Percentiles rank a stretch among this genome's conserved stretches.
Evolutionary conservation across 1,140 invertebrate species (phyloP).

Genomic region (Piezodorus guildinii): DNA sequence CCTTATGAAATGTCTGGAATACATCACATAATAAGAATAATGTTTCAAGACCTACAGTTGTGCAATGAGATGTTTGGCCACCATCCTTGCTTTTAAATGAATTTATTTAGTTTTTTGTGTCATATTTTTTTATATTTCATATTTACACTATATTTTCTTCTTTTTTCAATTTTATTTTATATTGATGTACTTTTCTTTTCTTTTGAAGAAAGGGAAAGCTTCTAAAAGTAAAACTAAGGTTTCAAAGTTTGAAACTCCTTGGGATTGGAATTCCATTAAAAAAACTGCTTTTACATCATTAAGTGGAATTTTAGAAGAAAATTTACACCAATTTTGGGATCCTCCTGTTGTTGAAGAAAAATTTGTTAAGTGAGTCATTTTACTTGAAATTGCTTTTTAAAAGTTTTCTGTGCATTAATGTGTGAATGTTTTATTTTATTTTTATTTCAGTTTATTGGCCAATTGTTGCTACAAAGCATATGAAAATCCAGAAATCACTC

Average conservation of each 20-base stretch:
- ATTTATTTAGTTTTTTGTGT: too few species aligned
- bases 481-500: slow-evolving; percentile 27
- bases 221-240: slow-evolving; percentile 29
- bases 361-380: slow-evolving; percentile 58
- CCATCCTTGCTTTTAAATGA: too few species aligned
- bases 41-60: too few species aligned
- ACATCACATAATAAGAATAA: too few species aligned
- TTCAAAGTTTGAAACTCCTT: slow-evolving; percentile 33
- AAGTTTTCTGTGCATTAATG: background rate
- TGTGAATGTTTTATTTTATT: slow-evolving; percentile 70
- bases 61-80: too few species aligned
- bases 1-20: too few species aligned
- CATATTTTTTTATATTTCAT: too few species aligned
- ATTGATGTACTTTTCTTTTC: slow-evolving; percentile 17
- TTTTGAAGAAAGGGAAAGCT: slow-evolving; percentile 27
- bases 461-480: slow-evolving; percentile 29
- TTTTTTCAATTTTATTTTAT: background rate
- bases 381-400: background rate
- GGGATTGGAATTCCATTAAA: slow-evolving; percentile 44
- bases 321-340: slow-evolving; percentile 61
- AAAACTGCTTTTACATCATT: slow-evolving; percentile 52
- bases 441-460: slow-evolving; percentile 85
- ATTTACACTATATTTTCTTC: too few species aligned
- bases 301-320: slow-evolving; percentile 50
- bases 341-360: slow-evolving; percentile 71